Evolutionary conservation across 2,797 vertebrate species (phyloP).

Genomic region (Neopelma chrysocephalum): DNA sequence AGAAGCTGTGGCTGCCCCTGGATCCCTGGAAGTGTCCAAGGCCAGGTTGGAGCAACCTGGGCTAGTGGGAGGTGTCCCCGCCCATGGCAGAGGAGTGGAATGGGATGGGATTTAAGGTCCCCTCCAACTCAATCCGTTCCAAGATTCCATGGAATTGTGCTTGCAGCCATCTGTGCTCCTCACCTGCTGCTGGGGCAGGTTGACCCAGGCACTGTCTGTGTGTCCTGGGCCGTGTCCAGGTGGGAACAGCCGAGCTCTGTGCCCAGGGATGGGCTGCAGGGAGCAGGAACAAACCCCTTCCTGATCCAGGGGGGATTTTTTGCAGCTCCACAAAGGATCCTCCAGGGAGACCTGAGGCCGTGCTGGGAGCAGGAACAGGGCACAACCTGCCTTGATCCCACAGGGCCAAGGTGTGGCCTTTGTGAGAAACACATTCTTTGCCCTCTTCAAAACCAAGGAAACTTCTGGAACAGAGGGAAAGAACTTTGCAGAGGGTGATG

Average conservation of each 20-base stretch:
- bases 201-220: too few relatives aligned
- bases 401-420: rapidly evolving
- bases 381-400: rapidly evolving
- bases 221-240: background rate
- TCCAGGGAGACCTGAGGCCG: rapidly evolving
- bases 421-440: too few relatives aligned
- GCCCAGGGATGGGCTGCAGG: too few relatives aligned
- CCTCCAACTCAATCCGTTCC: background rate
- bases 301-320: background rate
- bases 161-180: background rate
- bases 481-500: background rate
- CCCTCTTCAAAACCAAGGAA: too few relatives aligned
- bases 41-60: background rate
- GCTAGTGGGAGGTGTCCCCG: too few relatives aligned
- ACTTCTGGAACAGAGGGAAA: background rate
- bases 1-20: background rate
- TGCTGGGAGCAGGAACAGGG: background rate
- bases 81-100: too few relatives aligned
- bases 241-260: too few relatives aligned
- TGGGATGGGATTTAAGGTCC: background rate
- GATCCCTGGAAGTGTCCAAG: background rate
- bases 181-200: background rate
- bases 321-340: too few relatives aligned
- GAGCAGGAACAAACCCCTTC: background rate
- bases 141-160: background rate